Conservation (phyloP, 2,113 vertebrate species). For the Brachyhypopomus gauderio region DNA sequence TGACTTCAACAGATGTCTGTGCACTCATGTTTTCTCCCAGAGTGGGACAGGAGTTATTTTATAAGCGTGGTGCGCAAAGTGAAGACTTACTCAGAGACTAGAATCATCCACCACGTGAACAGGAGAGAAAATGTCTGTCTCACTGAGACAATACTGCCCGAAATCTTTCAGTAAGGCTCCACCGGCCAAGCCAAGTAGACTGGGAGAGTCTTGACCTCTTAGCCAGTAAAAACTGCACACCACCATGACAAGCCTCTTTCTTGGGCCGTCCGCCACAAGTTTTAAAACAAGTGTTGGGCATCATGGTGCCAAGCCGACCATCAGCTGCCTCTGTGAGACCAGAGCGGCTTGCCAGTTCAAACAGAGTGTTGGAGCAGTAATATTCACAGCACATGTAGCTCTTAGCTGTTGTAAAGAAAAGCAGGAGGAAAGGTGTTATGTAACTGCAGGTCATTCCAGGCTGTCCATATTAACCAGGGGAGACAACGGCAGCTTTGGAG, state of each 20-base stretch:
- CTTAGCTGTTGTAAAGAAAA: constrained; percentile 36
- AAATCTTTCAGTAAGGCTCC: constrained; percentile 51
- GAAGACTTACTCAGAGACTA: constrained; percentile 25
- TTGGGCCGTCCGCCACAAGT: constrained; percentile 43
- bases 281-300: constrained; percentile 48
- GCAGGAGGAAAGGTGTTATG: constrained; percentile 41
- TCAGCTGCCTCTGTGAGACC: constrained; percentile 42
- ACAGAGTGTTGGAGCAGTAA: constrained; percentile 36
- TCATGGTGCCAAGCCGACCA: constrained; percentile 44
- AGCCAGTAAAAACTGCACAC: constrained; percentile 53
- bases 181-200: constrained; percentile 61
- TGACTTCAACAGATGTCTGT: constrained; percentile 49
- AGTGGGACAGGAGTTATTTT: constrained; percentile 41
- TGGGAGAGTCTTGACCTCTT: constrained; percentile 44
- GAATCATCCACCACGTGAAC: constrained; percentile 51
- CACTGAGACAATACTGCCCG: constrained; percentile 58
- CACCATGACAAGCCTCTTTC: constrained; percentile 57
- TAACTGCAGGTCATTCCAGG: constrained; percentile 43
- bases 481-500: constrained; percentile 37
- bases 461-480: constrained; percentile 30
- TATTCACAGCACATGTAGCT: constrained; percentile 33
- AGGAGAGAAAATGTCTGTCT: constrained; percentile 41
- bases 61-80: constrained; percentile 38
- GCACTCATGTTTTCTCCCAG: constrained; percentile 45
- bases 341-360: constrained; percentile 40